Base-by-base conservation (phyloP, 2,888 invertebrate genomes). In the Lithosia quadra region DNA sequence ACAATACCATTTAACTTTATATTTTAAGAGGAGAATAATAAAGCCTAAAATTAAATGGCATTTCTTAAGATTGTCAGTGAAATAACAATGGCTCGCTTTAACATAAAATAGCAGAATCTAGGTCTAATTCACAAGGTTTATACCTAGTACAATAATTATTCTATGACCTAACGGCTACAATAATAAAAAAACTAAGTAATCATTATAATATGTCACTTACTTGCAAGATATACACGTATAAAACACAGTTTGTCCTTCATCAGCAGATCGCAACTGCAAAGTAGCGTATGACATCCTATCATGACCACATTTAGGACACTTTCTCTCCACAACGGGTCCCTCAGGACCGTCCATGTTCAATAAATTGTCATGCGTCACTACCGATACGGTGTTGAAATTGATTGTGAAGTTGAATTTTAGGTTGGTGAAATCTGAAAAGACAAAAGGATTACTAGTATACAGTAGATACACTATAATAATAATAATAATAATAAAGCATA, bases 161-260 rank as follows among this genome's bases (percentile, higher is more conserved):
- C 2, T 28, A 28, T 28, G 28, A 28, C 28, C 28, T 28, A 28
- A 2, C 3, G 2, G 5, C 43, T 43, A 43, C 43, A n/a, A n/a
- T n/a, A n/a, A n/a, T n/a, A n/a, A n/a, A n/a, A n/a, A n/a, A n/a
- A n/a, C n/a, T n/a, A n/a, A n/a, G n/a, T n/a, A n/a, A n/a, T 49
- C 4, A 49, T 4, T 49, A 49, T 18, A n/a, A 18, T 1, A 18
- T 39, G 57, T 18, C 59, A 92, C 97, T 90, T 95, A 97, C 97
- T 97, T 97, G 97, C 99, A 99, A 86, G 97, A 97, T 24, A 97
- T 96, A 93, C 99, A 99, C 1, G 99, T 99, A 86, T 98, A 99
- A 93, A 99, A 99, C 3, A 99, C 99, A 0, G 99, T 99, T 91
- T 99, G 99, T 0, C 99, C 99, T 96, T 99, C 99, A 96, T 99